A percentile compares a stretch with the other conserved stretches of the same genome.
Conservation (phyloP, 2,113 vertebrate genomes). For the Pachyramphus minor region DNA sequence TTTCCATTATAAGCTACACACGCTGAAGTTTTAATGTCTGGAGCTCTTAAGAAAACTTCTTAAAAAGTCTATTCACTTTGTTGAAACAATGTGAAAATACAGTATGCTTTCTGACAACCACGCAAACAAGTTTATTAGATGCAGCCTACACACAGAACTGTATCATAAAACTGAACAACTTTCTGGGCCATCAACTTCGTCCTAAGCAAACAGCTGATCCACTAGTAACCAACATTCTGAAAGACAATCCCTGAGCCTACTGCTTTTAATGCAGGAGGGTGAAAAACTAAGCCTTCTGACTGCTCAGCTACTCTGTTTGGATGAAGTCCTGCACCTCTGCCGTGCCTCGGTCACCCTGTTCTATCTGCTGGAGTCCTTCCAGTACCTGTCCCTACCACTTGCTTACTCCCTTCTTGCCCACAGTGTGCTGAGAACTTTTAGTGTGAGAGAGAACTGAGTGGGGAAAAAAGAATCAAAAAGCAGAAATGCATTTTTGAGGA, state of each 20-base stretch:
- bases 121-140: background rate
- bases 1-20: background rate
- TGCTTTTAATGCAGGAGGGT: background rate
- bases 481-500: background rate
- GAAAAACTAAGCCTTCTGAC: background rate
- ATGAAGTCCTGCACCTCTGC: accelerated
- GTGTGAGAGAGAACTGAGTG: background rate
- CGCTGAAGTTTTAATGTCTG: background rate
- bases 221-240: background rate
- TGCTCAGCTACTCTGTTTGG: background rate
- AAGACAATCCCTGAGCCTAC: background rate
- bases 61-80: background rate
- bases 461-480: background rate
- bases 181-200: background rate
- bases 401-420: background rate
- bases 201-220: background rate
- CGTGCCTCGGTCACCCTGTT: background rate
- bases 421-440: accelerated
- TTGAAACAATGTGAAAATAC: background rate
- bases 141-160: background rate
- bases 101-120: background rate
- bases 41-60: background rate
- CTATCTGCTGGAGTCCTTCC: background rate
- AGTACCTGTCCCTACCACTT: background rate
- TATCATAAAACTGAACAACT: background rate